Evolutionary conservation across 2,888 invertebrate genomes (phyloP).

Genomic region (Stenchaetothrips biformis): DNA sequence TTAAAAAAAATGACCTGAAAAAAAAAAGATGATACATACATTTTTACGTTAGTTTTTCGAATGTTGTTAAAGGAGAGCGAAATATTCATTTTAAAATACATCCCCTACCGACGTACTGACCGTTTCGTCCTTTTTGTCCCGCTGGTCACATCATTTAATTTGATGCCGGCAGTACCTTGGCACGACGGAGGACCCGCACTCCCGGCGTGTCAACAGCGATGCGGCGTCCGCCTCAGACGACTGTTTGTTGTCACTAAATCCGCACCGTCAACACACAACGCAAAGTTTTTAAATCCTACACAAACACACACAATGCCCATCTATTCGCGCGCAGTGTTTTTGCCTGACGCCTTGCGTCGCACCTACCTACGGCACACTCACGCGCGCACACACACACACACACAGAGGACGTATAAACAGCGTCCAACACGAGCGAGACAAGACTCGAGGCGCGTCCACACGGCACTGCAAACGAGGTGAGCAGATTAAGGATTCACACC

Average conservation of each 20-base stretch:
- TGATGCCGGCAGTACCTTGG: no score
- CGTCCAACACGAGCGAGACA: constrained; percentile 1
- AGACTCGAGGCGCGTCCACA: neutral
- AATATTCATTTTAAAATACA: no score
- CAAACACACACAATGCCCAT: neutral
- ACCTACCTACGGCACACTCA: neutral
- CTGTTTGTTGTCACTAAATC: constrained; percentile 7
- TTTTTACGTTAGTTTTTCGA: no score
- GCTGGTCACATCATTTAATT: no score
- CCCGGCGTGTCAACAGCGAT: no score
- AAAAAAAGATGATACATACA: no score
- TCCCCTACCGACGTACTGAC: no score
- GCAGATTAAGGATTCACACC: neutral
- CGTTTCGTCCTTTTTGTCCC: no score
- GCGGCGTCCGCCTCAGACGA: neutral
- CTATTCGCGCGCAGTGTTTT: neutral
- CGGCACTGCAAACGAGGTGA: neutral
- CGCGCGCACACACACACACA: neutral
- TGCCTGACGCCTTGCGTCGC: neutral
- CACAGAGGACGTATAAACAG: neutral
- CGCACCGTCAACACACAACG: constrained; percentile 4
- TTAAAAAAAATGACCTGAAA: no score
- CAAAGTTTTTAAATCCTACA: constrained; percentile 14
- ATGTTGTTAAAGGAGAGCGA: no score
- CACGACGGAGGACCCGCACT: no score